Base-by-base conservation (phyloP, 2,888 invertebrate genomes). In the Atethmia centrago region DNA sequence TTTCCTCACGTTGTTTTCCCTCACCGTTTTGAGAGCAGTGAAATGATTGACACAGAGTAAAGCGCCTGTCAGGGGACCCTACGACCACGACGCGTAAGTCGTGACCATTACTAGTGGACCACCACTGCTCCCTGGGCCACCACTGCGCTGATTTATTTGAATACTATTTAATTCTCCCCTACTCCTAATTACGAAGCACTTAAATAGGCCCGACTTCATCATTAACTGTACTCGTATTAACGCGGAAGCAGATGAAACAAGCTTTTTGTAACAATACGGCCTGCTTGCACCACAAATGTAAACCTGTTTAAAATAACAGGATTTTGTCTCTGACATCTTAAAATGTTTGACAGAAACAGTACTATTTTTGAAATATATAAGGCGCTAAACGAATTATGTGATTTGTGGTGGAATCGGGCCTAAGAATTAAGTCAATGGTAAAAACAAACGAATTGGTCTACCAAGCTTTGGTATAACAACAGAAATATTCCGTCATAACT, bases 381-480 rank as follows among this genome's bases (percentile, higher is more conserved):
- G 3, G 49, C 21, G 19, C 25, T 10, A 25, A 61, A 10, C 1
- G 42, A 10, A 40, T 40, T 59, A n/a, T 36, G 58, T 58, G n/a
- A 7, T 19, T 40, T 21, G 12, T 58, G 12, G 16, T 28, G 19
- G 19, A 28, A 31, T 19, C 19, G 10, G 16, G 9, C 61, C 25
- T 25, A 40, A 42, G 16, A 61, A 61, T 25, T 10, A 61, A 61
- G 10, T 72, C 28, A 58, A 31, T 28, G 40, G 12, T 58, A 31
- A 42, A 59, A 72, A 42, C 31, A 59, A 59, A 74, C 16, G 51
- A 45, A 21, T 74, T 25, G n/a, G n/a, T 53, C 14, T 36, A 1
- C 21, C 2, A 31, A 51, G 42, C 49, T 51, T 59, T 19, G 45
- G n/a, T n/a, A n/a, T 21, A 25, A 59, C 25, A 61, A n/a, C 28